A percentile compares a stretch with the other conserved stretches of the same genome.
Conservation (phyloP, 2,113 vertebrate genomes). For the Dasyurus viverrinus region DNA sequence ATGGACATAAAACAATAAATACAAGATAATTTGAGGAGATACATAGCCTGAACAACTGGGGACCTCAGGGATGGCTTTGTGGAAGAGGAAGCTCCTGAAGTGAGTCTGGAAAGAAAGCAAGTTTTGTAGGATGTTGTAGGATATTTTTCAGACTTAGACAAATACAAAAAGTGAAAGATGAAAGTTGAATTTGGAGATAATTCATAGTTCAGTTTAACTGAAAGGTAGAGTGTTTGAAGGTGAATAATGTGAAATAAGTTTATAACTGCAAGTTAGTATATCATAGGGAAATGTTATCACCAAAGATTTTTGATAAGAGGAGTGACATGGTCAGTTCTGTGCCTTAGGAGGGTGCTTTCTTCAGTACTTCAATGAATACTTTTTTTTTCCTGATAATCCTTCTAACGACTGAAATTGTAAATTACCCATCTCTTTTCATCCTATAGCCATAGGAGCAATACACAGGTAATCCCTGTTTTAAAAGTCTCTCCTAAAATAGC, state of each 20-base stretch:
- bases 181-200: not conserved
- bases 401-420: not conserved
- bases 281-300: not conserved
- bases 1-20: not conserved
- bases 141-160: not conserved
- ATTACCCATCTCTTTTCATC: not conserved
- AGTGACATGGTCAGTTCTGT: not conserved
- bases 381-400: not conserved
- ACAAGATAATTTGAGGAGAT: not conserved
- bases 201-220: not conserved
- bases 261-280: not conserved
- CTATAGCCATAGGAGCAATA: not conserved
- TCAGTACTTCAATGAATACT: not conserved
- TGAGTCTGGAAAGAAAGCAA: not conserved
- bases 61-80: not conserved
- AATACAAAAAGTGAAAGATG: not conserved
- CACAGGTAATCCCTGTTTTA: not conserved
- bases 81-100: not conserved
- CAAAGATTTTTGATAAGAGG: not conserved
- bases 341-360: not conserved
- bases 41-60: not conserved
- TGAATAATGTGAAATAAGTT: not conserved
- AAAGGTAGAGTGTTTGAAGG: not conserved
- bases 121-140: not conserved
- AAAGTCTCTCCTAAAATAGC: not conserved